Conservation (phyloP, 2,797 vertebrate genomes). For the Sebastes trivittatus region DNA sequence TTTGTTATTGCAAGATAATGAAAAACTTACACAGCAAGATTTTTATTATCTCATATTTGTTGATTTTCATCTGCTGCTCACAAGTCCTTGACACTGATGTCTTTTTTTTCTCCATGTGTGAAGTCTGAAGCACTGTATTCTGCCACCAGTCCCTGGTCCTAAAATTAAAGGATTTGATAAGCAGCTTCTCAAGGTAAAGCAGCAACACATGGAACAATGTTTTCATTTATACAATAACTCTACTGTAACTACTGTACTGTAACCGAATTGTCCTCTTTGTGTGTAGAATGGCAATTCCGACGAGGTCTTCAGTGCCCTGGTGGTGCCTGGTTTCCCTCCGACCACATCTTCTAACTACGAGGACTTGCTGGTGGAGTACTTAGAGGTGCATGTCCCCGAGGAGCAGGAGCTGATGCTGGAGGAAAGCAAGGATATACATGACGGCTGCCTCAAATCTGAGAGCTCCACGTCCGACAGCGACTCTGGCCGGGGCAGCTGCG, state of each 20-base stretch:
- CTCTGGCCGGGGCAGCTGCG: conserved; percentile 91
- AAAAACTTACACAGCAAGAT: background rate
- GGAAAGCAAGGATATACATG: conserved; percentile 70
- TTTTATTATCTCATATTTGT: background rate
- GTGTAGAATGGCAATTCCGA: conserved; percentile 88
- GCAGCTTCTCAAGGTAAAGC: conserved; percentile 89
- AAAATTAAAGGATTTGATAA: conserved; percentile 97
- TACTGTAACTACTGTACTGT: background rate
- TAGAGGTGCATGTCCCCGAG: conserved; percentile 88
- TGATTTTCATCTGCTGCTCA: background rate
- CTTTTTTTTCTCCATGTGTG: conserved; percentile 25
- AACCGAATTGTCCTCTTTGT: conserved; percentile 32
- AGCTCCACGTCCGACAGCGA: conserved; percentile 85
- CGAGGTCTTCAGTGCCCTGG: conserved; percentile 87
- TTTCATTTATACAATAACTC: background rate
- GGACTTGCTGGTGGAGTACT: conserved; percentile 90
- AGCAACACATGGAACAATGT: background rate
- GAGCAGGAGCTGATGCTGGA: conserved; percentile 83
- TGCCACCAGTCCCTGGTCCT: conserved; percentile 93
- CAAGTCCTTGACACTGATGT: conserved; percentile 12
- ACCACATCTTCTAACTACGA: conserved; percentile 80
- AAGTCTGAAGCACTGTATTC: conserved; percentile 88
- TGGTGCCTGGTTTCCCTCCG: conserved; percentile 88
- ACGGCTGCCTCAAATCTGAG: conserved; percentile 71
- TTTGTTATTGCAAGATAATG: background rate